A percentile compares a stretch with the other conserved stretches of the same genome.
Evolutionary conservation across 2,888 invertebrate genomes (phyloP).

Genomic region (Heliconius cydno): DNA sequence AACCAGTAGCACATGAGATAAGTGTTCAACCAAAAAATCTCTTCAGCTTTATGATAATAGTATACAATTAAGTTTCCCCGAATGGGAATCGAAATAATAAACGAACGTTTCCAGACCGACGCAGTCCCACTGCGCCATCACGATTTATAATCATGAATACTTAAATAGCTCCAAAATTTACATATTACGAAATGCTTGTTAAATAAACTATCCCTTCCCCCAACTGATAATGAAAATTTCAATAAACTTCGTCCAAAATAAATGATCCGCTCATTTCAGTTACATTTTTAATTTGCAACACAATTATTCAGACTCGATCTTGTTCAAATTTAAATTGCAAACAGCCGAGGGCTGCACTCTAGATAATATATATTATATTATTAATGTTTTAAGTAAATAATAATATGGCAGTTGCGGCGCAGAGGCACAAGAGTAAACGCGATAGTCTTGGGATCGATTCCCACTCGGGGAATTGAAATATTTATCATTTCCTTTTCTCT

Average conservation of each 20-base stretch:
- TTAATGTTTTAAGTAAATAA: not conserved
- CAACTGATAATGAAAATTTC: not conserved
- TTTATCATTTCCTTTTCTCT: not conserved
- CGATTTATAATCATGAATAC: not conserved
- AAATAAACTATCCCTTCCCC: not conserved
- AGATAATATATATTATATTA: not conserved
- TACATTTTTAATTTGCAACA: not conserved
- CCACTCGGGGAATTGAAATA: not conserved
- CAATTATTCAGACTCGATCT: not conserved
- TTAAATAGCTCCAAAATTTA: not conserved
- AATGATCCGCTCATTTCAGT: not conserved
- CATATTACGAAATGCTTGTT: not conserved
- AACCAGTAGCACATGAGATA: no score
- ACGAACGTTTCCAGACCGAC: not conserved
- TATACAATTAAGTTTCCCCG: not conserved
- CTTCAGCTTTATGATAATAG: no score
- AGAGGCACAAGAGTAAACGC: not conserved
- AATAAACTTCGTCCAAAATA: not conserved
- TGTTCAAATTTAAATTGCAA: conserved; percentile 15
- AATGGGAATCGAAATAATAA: not conserved
- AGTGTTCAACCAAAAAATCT: no score
- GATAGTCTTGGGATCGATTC: not conserved
- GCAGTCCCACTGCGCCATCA: not conserved
- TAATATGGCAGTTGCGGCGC: not conserved
- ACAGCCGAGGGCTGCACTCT: not conserved